Percentiles rank a stretch among this genome's conserved stretches.
These are phyloP conservation scores for Proales similis DNA, from an alignment of 1,140 invertebrate genomes.

Conservation along the genomic window DNA sequence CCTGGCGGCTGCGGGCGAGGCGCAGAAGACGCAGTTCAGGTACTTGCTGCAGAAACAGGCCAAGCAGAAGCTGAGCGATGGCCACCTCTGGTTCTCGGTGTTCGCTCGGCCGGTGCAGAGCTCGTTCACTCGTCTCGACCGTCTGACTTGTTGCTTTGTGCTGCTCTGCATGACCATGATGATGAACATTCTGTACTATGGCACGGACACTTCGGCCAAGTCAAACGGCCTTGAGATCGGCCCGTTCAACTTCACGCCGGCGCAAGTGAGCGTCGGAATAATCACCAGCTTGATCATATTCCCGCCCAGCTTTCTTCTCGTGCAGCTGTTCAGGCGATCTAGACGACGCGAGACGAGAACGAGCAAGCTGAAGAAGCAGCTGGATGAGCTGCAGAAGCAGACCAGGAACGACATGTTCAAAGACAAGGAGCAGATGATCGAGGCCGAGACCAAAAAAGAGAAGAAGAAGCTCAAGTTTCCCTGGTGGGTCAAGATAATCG, in stretches of 20 bases:
- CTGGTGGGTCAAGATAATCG: constrained; percentile 26
- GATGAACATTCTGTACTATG: constrained; percentile 59
- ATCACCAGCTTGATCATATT: constrained; percentile 16
- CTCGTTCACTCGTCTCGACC: constrained; percentile 55
- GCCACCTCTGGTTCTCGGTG: constrained; percentile 59
- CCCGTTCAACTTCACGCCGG: constrained; percentile 52
- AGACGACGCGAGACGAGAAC: not conserved
- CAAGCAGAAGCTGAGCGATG: constrained; percentile 55
- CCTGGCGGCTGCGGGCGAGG: constrained; percentile 55
- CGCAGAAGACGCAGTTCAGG: constrained; percentile 53
- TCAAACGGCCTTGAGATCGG: constrained; percentile 43
- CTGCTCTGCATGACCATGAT: constrained; percentile 58
- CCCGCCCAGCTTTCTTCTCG: constrained; percentile 2
- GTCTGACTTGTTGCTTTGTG: constrained; percentile 56
- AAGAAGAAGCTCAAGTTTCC: constrained; percentile 34
- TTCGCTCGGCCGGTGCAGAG: constrained; percentile 56
- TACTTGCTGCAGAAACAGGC: constrained; percentile 55
- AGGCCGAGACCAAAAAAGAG: constrained; percentile 41
- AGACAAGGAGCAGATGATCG: constrained; percentile 39
- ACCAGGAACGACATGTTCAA: no score
- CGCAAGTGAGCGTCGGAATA: constrained; percentile 36
- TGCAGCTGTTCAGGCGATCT: constrained; percentile 26
- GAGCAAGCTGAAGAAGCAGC: not conserved
- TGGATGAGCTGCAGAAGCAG: no score
- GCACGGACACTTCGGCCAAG: not conserved